Percentiles rank a stretch among this genome's conserved stretches.
Evolutionary conservation across 2,113 vertebrate species (phyloP).

Genomic region (Apeltes quadracus): DNA sequence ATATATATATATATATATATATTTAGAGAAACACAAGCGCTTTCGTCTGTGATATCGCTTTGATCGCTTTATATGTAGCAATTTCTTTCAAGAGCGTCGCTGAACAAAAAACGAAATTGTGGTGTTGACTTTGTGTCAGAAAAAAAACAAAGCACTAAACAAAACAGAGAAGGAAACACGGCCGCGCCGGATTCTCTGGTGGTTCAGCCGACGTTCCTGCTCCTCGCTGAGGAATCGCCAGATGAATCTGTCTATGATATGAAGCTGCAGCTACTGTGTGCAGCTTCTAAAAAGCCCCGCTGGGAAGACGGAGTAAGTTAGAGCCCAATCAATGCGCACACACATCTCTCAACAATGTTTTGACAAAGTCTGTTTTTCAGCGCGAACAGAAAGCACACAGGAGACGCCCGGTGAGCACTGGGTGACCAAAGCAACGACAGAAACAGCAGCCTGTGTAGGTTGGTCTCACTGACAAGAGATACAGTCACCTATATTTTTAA

Average conservation of each 20-base stretch:
- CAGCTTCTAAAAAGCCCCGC: constrained; percentile 29
- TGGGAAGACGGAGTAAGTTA: constrained; percentile 45
- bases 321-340: constrained; percentile 26
- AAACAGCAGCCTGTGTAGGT: not conserved
- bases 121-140: constrained; percentile 37
- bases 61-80: constrained; percentile 30
- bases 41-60: constrained; percentile 17
- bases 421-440: constrained; percentile 27
- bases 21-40: constrained; percentile 5
- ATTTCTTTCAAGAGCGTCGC: constrained; percentile 27
- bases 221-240: constrained; percentile 47
- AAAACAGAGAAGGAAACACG: constrained; percentile 24
- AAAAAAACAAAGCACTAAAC: constrained; percentile 20
- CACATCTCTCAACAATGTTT: constrained; percentile 16
- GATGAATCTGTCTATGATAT: constrained; percentile 58
- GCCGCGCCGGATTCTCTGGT: constrained; percentile 38
- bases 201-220: constrained; percentile 44
- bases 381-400: constrained; percentile 26
- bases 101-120: constrained; percentile 34
- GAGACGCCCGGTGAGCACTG: constrained; percentile 7
- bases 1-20: constrained; percentile 8
- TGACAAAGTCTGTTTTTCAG: constrained; percentile 31
- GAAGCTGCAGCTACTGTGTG: constrained; percentile 33
- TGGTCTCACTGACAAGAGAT: constrained; percentile 2
- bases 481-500: not conserved